phyloP scores from a whole-genome alignment of 2,113 vertebrate species.

The Pomatorhinus ruficollis region DNA sequence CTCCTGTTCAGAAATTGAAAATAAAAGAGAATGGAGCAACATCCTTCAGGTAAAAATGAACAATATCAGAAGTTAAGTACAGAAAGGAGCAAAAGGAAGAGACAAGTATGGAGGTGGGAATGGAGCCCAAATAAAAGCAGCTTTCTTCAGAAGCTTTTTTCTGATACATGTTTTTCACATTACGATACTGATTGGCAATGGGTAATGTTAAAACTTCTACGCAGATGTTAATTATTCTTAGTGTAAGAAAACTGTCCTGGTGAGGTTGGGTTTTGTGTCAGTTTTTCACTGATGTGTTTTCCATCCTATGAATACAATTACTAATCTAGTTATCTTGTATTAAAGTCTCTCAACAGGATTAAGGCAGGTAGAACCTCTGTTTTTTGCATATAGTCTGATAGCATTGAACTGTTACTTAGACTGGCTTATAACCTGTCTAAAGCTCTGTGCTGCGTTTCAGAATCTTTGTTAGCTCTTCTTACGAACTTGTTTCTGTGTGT shows the following conservation, averaged over 20 bases:
- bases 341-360: not conserved
- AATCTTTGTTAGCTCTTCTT: not conserved
- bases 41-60: constrained; percentile 81
- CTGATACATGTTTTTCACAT: not conserved
- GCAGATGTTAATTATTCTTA: not conserved
- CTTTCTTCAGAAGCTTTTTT: constrained; percentile 16
- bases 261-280: not conserved
- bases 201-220: not conserved
- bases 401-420: not conserved
- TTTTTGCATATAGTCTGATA: not conserved
- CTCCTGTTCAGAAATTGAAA: constrained; percentile 78
- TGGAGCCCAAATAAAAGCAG: not conserved
- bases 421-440: not conserved
- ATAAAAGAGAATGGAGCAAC: constrained; percentile 79
- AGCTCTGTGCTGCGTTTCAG: not conserved
- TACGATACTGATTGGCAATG: not conserved
- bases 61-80: constrained; percentile 15
- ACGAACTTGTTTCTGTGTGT: not conserved
- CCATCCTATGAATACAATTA: not conserved
- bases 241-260: not conserved
- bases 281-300: not conserved
- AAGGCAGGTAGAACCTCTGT: not conserved
- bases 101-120: not conserved
- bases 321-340: not conserved
- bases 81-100: constrained; percentile 10